Percentiles rank a stretch among this genome's conserved stretches.
Evolutionary conservation across 1,140 invertebrate genomes (phyloP).

Genomic region (Mesaphorura yosii): DNA sequence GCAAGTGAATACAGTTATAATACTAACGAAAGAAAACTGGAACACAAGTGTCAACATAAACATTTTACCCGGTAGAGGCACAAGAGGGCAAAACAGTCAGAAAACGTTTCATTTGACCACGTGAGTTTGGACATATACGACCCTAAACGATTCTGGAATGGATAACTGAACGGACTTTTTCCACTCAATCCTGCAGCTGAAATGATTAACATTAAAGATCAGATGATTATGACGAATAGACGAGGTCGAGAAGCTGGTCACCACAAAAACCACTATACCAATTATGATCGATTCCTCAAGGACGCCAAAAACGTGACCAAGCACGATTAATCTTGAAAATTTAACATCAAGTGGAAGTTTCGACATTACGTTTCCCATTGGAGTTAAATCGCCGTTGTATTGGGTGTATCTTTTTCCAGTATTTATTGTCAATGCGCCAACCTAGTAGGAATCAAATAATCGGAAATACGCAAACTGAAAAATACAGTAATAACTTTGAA

Average conservation of each 20-base stretch:
- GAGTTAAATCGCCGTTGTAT: slow-evolving; percentile 80
- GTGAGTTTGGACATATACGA: slow-evolving; percentile 64
- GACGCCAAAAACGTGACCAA: slow-evolving; percentile 77
- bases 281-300: slow-evolving; percentile 78
- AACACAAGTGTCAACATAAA: too few relatives aligned
- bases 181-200: slow-evolving; percentile 63
- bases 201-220: slow-evolving; percentile 31
- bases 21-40: neutral
- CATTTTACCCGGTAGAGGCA: slow-evolving; percentile 60
- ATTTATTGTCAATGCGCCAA: slow-evolving; percentile 46
- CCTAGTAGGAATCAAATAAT: slow-evolving; percentile 31
- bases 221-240: too few relatives aligned
- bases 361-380: slow-evolving; percentile 71
- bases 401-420: slow-evolving; percentile 39
- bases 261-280: slow-evolving; percentile 54
- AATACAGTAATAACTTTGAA: neutral
- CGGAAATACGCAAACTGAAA: too few relatives aligned
- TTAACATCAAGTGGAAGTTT: slow-evolving; percentile 68
- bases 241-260: too few relatives aligned
- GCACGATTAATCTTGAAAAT: slow-evolving; percentile 68
- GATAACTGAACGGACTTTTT: slow-evolving; percentile 65
- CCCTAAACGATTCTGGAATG: slow-evolving; percentile 55
- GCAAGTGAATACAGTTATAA: neutral
- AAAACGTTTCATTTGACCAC: slow-evolving; percentile 68
- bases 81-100: slow-evolving; percentile 70